phyloP scores from a whole-genome alignment of 2,113 vertebrate species.

The Semicossyphus pulcher region DNA sequence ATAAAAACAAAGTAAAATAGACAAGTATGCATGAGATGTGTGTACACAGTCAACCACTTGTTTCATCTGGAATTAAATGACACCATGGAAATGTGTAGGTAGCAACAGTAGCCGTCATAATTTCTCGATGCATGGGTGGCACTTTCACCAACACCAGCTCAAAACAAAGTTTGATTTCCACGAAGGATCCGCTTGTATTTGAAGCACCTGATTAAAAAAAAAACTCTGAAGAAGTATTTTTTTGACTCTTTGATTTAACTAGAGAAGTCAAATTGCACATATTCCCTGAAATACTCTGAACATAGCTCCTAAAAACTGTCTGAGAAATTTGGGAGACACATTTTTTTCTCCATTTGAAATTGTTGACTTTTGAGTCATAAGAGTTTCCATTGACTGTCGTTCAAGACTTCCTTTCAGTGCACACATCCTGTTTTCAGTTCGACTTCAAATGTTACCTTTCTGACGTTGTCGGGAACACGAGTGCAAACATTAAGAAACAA shows the following conservation, averaged over 20 bases:
- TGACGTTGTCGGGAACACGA: conserved; percentile 7
- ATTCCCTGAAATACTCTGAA: not conserved
- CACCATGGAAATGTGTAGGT: not conserved
- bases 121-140: not conserved
- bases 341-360: not conserved
- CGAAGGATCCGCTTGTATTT: conserved; percentile 18
- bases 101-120: not conserved
- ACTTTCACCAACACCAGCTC: not conserved
- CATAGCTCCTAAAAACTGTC: not conserved
- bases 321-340: not conserved
- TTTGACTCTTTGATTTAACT: too few relatives aligned
- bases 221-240: too few relatives aligned
- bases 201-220: too few relatives aligned
- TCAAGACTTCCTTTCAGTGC: conserved; percentile 29
- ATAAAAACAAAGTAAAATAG: fast-evolving
- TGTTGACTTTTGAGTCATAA: conserved; percentile 16
- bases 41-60: not conserved
- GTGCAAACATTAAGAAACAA: not conserved
- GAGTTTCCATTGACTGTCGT: conserved; percentile 24
- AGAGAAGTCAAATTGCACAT: not conserved
- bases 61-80: not conserved
- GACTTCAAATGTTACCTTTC: not conserved
- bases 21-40: not conserved
- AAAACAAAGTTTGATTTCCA: not conserved
- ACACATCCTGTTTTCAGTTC: conserved; percentile 56